Evolutionary conservation across 1,140 invertebrate species (phyloP).

Genomic region (Drosophila ambigua): DNA sequence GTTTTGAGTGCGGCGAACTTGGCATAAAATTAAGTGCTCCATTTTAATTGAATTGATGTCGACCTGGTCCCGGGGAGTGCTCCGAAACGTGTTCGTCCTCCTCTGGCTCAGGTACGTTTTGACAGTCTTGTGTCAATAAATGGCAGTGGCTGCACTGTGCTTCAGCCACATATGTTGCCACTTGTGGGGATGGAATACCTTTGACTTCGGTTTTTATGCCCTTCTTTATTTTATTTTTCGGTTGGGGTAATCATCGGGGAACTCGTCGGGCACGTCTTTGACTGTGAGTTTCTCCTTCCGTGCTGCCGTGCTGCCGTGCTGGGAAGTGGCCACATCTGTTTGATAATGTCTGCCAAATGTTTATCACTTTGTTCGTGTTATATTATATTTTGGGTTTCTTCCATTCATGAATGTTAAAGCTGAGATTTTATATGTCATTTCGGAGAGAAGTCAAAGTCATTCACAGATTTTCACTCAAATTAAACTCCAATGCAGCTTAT

Average conservation of each 20-base stretch:
- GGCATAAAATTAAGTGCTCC: conserved; percentile 79
- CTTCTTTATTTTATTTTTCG: conserved; percentile 31
- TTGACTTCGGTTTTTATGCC: conserved; percentile 41
- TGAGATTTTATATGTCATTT: conserved; percentile 29
- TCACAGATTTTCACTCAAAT: conserved; percentile 14
- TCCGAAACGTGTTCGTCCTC: conserved; percentile 17
- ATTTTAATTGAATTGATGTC: conserved; percentile 79
- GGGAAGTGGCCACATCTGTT: conserved; percentile 43
- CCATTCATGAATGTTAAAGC: conserved; percentile 41
- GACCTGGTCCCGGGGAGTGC: conserved; percentile 14
- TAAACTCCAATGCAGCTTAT: not conserved
- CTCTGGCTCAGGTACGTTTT: conserved; percentile 33
- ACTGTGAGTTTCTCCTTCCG: conserved; percentile 20
- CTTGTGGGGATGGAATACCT: conserved; percentile 46
- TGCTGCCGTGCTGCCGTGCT: not conserved
- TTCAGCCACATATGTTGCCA: conserved; percentile 69
- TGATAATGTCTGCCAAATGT: conserved; percentile 51
- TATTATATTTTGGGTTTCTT: conserved; percentile 28
- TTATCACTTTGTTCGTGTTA: conserved; percentile 49
- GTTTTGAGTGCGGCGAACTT: conserved; percentile 71
- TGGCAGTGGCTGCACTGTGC: conserved; percentile 13
- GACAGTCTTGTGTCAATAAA: conserved; percentile 68
- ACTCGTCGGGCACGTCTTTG: conserved; percentile 51
- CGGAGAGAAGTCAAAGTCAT: conserved; percentile 6
- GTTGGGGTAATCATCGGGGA: conserved; percentile 43